Conservation (phyloP, 2,888 invertebrate species). For the Trichacis sp. region DNA sequence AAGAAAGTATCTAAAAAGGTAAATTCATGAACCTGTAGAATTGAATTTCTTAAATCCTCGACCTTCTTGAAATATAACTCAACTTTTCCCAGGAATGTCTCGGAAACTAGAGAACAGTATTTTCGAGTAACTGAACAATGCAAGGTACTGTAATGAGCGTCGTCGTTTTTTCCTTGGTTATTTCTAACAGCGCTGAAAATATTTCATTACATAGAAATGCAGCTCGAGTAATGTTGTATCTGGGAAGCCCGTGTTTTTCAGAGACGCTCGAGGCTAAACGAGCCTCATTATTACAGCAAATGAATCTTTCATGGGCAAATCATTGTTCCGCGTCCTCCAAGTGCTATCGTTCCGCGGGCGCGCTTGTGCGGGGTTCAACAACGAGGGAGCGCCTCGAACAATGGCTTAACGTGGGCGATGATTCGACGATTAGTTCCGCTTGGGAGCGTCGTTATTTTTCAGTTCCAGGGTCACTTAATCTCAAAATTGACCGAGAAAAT, state of each 20-base stretch:
- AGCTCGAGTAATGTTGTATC: constrained; percentile 29
- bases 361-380: constrained; percentile 25
- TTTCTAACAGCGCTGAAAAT: neutral
- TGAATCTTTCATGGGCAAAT: constrained; percentile 52
- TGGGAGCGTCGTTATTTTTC: constrained; percentile 7
- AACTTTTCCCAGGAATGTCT: too few species aligned
- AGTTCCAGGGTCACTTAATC: neutral
- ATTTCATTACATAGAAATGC: neutral
- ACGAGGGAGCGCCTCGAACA: constrained; percentile 14
- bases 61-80: too few species aligned
- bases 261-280: constrained; percentile 32
- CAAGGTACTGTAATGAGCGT: too few species aligned
- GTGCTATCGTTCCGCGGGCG: constrained; percentile 2
- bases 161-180: too few species aligned
- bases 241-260: constrained; percentile 28
- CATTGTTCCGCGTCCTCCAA: constrained; percentile 37
- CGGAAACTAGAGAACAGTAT: too few species aligned
- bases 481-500: neutral
- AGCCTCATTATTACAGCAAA: constrained; percentile 44
- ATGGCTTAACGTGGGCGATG: constrained; percentile 25
- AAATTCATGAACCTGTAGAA: too few species aligned
- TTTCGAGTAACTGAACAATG: too few species aligned
- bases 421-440: constrained; percentile 29
- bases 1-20: too few species aligned
- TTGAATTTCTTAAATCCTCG: too few species aligned